These are phyloP conservation scores for Anoplius nigerrimus DNA, from an alignment of 2,888 invertebrate species.

Conservation along the genomic window DNA sequence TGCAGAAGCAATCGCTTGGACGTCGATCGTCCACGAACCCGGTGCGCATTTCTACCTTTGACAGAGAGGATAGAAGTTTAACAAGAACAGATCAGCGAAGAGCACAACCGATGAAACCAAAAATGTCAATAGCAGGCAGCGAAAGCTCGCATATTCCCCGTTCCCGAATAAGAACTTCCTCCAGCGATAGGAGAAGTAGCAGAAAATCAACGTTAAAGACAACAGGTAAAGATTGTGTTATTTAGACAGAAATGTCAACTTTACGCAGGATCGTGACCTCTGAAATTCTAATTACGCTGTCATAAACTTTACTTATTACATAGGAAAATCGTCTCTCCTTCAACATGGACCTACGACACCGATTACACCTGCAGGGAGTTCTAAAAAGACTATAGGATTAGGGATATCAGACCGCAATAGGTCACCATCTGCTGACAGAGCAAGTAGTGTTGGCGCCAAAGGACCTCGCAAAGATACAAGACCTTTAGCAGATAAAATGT, in stretches of 20 bases:
- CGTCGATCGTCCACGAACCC: slow-evolving; percentile 64
- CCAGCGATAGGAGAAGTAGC: slow-evolving; percentile 40
- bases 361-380: slow-evolving; percentile 35
- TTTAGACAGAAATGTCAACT: no score
- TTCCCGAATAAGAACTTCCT: slow-evolving; percentile 57
- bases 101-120: slow-evolving; percentile 47
- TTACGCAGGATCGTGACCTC: neutral
- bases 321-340: slow-evolving; percentile 45
- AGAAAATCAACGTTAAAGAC: slow-evolving; percentile 52
- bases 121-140: slow-evolving; percentile 26
- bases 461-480: slow-evolving; percentile 64
- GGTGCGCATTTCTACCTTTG: slow-evolving; percentile 56
- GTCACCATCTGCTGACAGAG: slow-evolving; percentile 66
- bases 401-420: slow-evolving; percentile 45
- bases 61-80: slow-evolving; percentile 53
- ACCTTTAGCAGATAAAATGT: slow-evolving; percentile 64
- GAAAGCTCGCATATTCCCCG: slow-evolving; percentile 64
- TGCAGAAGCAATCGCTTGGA: slow-evolving; percentile 30
- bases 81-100: slow-evolving; percentile 49
- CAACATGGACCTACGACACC: slow-evolving; percentile 45
- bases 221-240: slow-evolving; percentile 51
- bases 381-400: slow-evolving; percentile 7
- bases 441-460: slow-evolving; percentile 53
- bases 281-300: neutral
- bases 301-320: slow-evolving; percentile 1